Evolutionary conservation across 2,797 vertebrate species (phyloP), one percentile per base, ranked within the genome.

Genomic region (Macropodus opercularis): DNA sequence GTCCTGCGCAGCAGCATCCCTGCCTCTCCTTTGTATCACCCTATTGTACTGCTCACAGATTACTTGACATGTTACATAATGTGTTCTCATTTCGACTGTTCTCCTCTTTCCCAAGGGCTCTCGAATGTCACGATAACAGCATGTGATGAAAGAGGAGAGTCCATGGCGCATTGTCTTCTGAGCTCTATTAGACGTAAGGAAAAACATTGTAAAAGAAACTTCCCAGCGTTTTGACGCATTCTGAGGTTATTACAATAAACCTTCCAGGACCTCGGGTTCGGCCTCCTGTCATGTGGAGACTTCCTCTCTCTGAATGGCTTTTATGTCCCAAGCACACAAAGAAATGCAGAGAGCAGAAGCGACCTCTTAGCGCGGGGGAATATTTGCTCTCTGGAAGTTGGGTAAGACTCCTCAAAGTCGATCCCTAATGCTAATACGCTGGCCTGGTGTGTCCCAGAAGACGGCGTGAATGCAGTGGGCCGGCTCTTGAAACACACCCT

Each of bases 31-130:
- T 67, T 67, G 40, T 63, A n/a, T 62, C 48, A 42, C 51, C 57
- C 60, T 26, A 67, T 85, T 81, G 67, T 81, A 31, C 56, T 50
- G 66, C 70, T 52, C 52, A 27, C 70, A 70, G 75, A 80, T 78
- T 68, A 69, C 59, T 72, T 63, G 66, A 64, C 82, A 66, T 63
- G 71, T 83, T 85, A 74, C 72, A 74, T 80, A 81, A 85, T 62
- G 70, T 63, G 70, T 31, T 75, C 79, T 77, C 70, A 60, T 78
- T 85, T 69, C n/a, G 2, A 36, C 41, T 55, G 2, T 67, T 69
- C 48, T 63, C 36, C 27, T 63, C 18, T 62, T 72, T 54, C 63
- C 63, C 41, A 36, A 58, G 41, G 56, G 40, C 56, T 72, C 69
- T 81, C 22, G 59, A 58, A 77, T 80, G 67, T 85, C 85, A 72